These are phyloP conservation scores for Caenorhabditis sulstoni DNA, from an alignment of 2,888 invertebrate species.

Conservation along the genomic window DNA sequence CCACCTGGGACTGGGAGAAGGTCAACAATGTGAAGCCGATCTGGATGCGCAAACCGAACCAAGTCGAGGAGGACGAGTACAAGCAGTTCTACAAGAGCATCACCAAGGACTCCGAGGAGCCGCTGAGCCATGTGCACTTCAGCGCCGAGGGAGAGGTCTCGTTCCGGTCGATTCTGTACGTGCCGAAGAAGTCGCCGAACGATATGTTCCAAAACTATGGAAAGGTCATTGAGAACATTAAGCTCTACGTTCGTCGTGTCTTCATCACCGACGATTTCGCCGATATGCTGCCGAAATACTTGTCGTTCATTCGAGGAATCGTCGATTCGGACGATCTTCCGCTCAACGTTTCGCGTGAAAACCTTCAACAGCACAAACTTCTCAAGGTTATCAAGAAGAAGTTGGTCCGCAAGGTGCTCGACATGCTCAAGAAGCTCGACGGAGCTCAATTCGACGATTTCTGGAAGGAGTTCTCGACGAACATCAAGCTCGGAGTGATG, in stretches of 20 bases:
- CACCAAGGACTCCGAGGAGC: conserved; percentile 83
- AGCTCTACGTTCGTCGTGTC: conserved; percentile 94
- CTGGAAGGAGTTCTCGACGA: conserved; percentile 99
- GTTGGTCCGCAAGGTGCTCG: conserved; percentile 88
- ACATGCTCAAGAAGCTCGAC: conserved; percentile 93
- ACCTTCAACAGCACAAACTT: conserved; percentile 97
- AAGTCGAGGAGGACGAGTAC: conserved; percentile 86
- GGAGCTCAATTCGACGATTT: conserved; percentile 92
- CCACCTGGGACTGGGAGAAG: conserved; percentile 97
- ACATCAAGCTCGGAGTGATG: conserved; percentile 95
- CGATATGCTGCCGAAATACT: conserved; percentile 98
- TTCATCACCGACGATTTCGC: conserved; percentile 99
- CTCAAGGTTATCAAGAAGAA: conserved; percentile 99
- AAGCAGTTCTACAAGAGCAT: conserved; percentile 94
- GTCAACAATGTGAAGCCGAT: conserved; percentile 98
- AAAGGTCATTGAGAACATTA: conserved; percentile 78
- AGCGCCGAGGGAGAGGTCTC: conserved; percentile 99
- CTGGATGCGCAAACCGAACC: conserved; percentile 90
- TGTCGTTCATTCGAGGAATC: conserved; percentile 94
- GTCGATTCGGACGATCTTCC: conserved; percentile 99
- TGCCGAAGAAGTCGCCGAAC: conserved; percentile 91
- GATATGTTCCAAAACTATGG: conserved; percentile 88
- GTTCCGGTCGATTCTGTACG: conserved; percentile 95
- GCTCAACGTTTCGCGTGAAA: conserved; percentile 97
- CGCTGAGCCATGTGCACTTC: conserved; percentile 86